A percentile compares a stretch with the other conserved stretches of the same genome.
Conservation (phyloP, 1,140 invertebrate genomes). For the Diachasmimorpha longicaudata region DNA sequence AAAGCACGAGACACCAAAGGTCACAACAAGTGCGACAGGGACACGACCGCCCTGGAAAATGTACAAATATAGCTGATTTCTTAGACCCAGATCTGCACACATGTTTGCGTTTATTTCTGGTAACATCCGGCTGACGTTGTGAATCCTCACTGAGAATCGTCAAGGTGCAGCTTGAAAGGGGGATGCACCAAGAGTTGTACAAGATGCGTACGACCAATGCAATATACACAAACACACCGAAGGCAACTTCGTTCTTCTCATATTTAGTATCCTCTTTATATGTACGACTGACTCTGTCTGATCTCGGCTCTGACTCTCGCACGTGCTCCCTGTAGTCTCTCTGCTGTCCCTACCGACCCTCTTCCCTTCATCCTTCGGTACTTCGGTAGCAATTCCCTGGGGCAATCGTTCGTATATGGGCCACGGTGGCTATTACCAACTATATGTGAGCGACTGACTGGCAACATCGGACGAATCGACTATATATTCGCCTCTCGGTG, state of each 20-base stretch:
- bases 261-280: too few species aligned
- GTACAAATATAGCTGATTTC: slow-evolving; percentile 35
- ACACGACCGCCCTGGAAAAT: background rate
- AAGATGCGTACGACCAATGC: background rate
- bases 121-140: slow-evolving; percentile 30
- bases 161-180: background rate
- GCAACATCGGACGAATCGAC: background rate
- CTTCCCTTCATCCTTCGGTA: background rate
- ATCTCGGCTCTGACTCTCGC: background rate
- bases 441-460: slow-evolving; percentile 16
- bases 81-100: slow-evolving; percentile 36
- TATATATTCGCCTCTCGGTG: background rate
- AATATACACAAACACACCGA: background rate
- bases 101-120: slow-evolving; percentile 33
- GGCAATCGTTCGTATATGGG: slow-evolving; percentile 27
- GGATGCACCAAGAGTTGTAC: background rate
- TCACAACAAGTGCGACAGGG: background rate
- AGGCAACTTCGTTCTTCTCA: too few species aligned
- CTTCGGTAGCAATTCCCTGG: slow-evolving; percentile 9
- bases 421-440: slow-evolving; percentile 12
- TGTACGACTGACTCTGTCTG: background rate
- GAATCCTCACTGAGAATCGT: slow-evolving; percentile 5
- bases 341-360: background rate
- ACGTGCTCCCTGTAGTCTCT: background rate
- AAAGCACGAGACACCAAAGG: background rate